Percentiles rank a stretch among this genome's conserved stretches.
Evolutionary conservation across 2,797 vertebrate genomes (phyloP).

Genomic region (Antennarius maculatus): DNA sequence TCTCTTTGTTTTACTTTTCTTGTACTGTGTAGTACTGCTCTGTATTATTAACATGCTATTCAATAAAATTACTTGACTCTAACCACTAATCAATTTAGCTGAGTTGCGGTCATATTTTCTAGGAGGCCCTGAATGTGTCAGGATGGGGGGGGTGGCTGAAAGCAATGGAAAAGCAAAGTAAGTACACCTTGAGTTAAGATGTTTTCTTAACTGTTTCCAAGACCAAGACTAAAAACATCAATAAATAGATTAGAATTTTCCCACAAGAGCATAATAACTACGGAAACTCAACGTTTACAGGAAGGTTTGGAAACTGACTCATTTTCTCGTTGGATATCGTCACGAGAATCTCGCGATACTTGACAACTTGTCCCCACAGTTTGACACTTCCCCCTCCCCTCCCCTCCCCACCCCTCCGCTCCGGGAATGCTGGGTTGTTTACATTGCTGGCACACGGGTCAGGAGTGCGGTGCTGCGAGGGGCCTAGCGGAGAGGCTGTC

Average conservation of each 20-base stretch:
- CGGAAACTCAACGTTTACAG: background rate
- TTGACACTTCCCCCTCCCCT: conserved; percentile 71
- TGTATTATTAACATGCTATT: no score
- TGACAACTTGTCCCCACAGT: conserved; percentile 54
- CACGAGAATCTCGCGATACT: conserved; percentile 60
- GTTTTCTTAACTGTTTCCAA: background rate
- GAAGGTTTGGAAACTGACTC: no score
- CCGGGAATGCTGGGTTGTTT: conserved; percentile 80
- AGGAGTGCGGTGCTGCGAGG: conserved; percentile 62
- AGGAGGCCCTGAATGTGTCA: background rate
- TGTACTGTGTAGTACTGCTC: no score
- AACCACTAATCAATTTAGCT: background rate
- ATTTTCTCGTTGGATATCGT: conserved; percentile 51
- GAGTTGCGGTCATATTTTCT: background rate
- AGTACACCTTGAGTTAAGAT: background rate
- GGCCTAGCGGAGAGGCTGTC: conserved; percentile 50
- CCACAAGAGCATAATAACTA: no score
- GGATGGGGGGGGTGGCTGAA: background rate
- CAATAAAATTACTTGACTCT: no score
- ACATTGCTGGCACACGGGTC: conserved; percentile 75
- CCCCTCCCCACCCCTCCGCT: conserved; percentile 31
- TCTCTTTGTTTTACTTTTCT: no score
- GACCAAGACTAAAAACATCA: background rate
- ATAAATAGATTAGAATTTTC: background rate
- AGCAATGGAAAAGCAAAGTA: background rate